Evolutionary conservation across 2,113 vertebrate genomes (phyloP).

Genomic region (Sclerurus mexicanus): DNA sequence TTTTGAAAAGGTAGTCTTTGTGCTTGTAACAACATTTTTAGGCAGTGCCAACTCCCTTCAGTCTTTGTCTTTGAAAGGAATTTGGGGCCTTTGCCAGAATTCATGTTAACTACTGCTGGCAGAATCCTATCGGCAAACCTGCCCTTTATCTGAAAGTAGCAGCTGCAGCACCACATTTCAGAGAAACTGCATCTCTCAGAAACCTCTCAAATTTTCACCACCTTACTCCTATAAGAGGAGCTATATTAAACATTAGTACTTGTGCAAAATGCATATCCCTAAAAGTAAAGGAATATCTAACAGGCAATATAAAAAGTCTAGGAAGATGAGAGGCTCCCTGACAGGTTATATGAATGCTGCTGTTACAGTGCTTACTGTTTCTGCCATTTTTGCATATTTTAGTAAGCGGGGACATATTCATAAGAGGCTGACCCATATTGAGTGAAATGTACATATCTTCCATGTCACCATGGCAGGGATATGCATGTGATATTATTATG

Average conservation of each 20-base stretch:
- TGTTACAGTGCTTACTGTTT: neutral
- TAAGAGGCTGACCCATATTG: neutral
- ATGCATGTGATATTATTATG: neutral
- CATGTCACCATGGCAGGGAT: neutral
- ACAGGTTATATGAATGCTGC: neutral
- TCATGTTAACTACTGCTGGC: neutral
- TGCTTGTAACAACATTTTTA: neutral
- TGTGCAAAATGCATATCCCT: neutral
- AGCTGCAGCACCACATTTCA: neutral
- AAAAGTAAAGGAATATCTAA: neutral
- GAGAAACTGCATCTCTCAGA: neutral
- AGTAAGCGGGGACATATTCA: neutral
- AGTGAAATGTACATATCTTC: neutral
- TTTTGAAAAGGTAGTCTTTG: neutral
- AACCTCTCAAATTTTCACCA: neutral
- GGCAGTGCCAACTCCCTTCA: neutral
- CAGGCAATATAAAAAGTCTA: neutral
- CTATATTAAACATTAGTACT: neutral
- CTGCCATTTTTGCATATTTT: neutral
- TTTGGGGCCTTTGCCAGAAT: neutral
- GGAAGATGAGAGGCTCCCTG: neutral
- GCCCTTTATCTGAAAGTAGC: conserved; percentile 4
- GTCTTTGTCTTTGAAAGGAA: neutral
- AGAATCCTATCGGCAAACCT: neutral
- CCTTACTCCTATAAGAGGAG: neutral